phyloP scores from a whole-genome alignment of 2,113 vertebrate genomes.

The Apeltes quadracus region DNA sequence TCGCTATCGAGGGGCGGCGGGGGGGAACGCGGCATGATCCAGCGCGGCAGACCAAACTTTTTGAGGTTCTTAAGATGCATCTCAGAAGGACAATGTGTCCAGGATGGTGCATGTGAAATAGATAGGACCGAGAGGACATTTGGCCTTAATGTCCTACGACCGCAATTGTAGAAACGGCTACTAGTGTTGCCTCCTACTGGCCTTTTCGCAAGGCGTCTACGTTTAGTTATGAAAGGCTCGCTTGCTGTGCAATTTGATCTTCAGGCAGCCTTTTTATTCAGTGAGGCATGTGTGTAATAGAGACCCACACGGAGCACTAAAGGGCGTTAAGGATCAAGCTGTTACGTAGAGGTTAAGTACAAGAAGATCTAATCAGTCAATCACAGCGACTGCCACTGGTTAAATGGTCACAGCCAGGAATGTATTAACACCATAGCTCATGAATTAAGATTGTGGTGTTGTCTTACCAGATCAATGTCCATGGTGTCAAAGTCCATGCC shows the following conservation, averaged over 20 bases:
- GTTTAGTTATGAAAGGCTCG: background rate
- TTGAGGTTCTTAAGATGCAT: background rate
- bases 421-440: background rate
- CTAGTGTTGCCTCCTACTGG: background rate
- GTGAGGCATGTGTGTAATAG: background rate
- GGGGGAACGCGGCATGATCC: background rate
- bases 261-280: background rate
- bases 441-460: background rate
- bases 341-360: background rate
- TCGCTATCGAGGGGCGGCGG: background rate
- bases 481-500: slow-evolving; percentile 99
- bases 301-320: background rate
- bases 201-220: background rate
- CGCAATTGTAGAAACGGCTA: background rate
- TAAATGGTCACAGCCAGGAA: background rate
- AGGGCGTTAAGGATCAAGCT: background rate
- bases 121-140: background rate
- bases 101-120: background rate
- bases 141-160: background rate
- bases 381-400: background rate
- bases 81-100: background rate
- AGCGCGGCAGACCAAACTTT: background rate
- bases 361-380: background rate
- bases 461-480: slow-evolving; percentile 98
- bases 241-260: background rate